Evolutionary conservation across 2,113 vertebrate genomes (phyloP), one percentile per base, ranked within the genome.

Genomic region (Podarcis cretensis): DNA sequence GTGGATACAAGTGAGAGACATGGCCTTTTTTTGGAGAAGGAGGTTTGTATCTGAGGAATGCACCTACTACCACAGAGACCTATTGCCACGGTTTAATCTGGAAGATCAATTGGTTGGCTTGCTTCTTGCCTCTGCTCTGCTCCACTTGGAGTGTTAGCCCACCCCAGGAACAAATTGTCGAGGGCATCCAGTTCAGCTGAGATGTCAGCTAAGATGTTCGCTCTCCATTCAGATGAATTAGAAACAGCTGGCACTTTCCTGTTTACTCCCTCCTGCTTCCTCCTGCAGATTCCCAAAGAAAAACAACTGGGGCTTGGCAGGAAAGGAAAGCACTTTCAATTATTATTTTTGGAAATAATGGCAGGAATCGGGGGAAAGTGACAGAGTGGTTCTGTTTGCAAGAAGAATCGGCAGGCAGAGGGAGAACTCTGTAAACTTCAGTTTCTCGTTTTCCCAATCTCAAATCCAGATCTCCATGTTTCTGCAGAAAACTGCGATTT

Each of bases 201-300:
- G 91, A 87, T 94, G 93, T 93, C 92, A 92, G 89, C 84, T 81
- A 0, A 27, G 0, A 0, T 89, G 92, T 85, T 74, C 86, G 1
- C 1, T 92, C 93, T 96, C 91, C 91, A 95, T 92, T 94, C 90
- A 88, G 93, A 92, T 77, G 91, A 93, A 92, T 94, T 94, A 95
- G 95, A 95, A 96, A 95, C 95, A 95, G 94, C 84, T 93, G 85
- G 90, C 92, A 92, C 90, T 91, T 96, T 95, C 95, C 95, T 96
- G 95, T 95, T 96, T 96, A 95, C 20, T 89, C 90, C 93, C 37
- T 71, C 81, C 89, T 74, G 87, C 89, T 94, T 96, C 94, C 94
- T 95, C 90, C 14, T 27, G 89, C 89, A 87, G 91, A 92, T 82
- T 94, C 89, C 86, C 88, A 90, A 91, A 91, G 81, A 92, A 95